Evolutionary conservation across 2,797 vertebrate species (phyloP), one percentile per base, ranked within the genome.

Genomic region (Danionella dracula): DNA sequence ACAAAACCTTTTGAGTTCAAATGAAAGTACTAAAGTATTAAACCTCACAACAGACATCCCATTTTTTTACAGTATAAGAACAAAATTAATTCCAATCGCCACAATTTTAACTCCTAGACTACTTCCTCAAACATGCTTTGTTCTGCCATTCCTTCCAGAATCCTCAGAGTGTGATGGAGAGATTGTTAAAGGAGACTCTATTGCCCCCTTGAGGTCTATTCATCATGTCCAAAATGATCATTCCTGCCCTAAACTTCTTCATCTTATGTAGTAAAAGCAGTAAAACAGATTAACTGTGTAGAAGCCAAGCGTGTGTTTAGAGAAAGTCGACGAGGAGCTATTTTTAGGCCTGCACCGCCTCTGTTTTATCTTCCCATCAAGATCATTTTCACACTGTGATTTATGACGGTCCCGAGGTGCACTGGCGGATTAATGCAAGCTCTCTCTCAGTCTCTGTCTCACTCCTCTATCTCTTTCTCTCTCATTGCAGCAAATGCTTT

Each of bases 381-480:
- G 17, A 68, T 29, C 21, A 29, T 60, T 45, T 10, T 55, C 16
- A 56, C 12, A 2, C n/a, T 50, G 27, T 63, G 49, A 67, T 61
- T 55, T 65, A 68, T 65, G 49, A 63, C 12, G 8, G 65, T 58
- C n/a, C 40, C 57, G 48, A 29, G 21, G 50, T 46, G 37, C 32
- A 21, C 34, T 64, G 53, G 56, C 67, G 23, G 59, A 21, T 66
- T 70, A 66, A 68, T 62, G 50, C 42, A 61, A 66, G 21, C 50
- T 31, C 57, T 38, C 49, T 16, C 21, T 16, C 48, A 60, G 8
- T n/a, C n/a, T n/a, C n/a, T n/a, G n/a, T n/a, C n/a, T n/a, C n/a
- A n/a, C n/a, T n/a, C n/a, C n/a, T n/a, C n/a, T n/a, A n/a, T 27
- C 23, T 27, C 23, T 27, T 27, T 27, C 23, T 6, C 23, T 27